phyloP scores from a whole-genome alignment of 2,888 invertebrate species.

The Habrosyne pyritoides region DNA sequence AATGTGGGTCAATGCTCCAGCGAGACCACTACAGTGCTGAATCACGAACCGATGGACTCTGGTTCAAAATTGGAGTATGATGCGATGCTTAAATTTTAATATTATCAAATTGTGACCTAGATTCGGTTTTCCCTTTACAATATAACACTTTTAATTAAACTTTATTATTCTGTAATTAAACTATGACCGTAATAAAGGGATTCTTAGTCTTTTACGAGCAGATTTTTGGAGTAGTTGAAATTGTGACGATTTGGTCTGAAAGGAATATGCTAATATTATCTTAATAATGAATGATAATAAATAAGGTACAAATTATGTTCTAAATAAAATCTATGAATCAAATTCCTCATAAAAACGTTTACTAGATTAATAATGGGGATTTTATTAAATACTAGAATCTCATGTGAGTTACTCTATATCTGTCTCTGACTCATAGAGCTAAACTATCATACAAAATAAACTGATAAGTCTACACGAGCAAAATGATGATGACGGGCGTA shows the following conservation, averaged over 20 bases:
- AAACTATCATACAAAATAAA: not conserved
- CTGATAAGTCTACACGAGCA: not conserved
- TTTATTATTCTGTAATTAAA: not conserved
- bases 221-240: no score
- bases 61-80: slow-evolving; percentile 5
- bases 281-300: not conserved
- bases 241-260: no score
- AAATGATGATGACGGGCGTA: not conserved
- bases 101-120: not conserved
- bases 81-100: not conserved
- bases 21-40: slow-evolving; percentile 29
- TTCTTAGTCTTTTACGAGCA: no score
- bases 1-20: slow-evolving; percentile 81
- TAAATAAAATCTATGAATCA: not conserved
- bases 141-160: not conserved
- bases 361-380: not conserved
- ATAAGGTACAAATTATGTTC: not conserved
- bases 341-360: not conserved
- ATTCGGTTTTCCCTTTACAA: not conserved
- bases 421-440: not conserved
- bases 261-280: no score
- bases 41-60: slow-evolving; percentile 28
- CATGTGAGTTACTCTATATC: not conserved
- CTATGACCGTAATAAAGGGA: not conserved
- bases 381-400: not conserved